Base-by-base conservation (phyloP, 2,888 invertebrate genomes). In the Scaptomyza flava region DNA sequence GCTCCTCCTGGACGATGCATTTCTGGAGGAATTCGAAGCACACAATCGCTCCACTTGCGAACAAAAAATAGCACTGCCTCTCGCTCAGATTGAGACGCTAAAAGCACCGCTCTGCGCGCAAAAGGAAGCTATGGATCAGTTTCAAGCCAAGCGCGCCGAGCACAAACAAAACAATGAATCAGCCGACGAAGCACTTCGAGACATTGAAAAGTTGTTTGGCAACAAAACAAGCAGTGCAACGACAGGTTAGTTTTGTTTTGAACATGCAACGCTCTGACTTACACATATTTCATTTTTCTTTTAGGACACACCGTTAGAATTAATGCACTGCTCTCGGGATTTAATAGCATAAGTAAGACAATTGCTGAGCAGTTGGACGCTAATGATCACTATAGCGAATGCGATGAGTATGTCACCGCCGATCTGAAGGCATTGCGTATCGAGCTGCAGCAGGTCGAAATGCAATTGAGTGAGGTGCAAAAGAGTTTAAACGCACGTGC, bases 111-210 rank as follows among this genome's bases (percentile, higher is more conserved):
- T 89, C 1, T 50, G 36, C 3, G 63, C 57, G 1, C 72, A 91
- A 0, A 89, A 89, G 31, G 80, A 87, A 2, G 69, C 68, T 2
- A 87, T 91, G 47, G 90, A 91, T 33, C 72, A 69, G 6, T 91
- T 91, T 52, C 84, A 89, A 34, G 71, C 71, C 3, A 87, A 88
- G 47, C 84, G 89, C 46, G 38, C 75, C 3, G 79, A 81, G 20
- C 72, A 82, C 8, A 88, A 86, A 30, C 86, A 80, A 23, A 84
- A 87, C 48, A 86, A 86, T 30, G 85, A 88, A n/a, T 68, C 74
- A 2, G 76, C 90, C 3, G 77, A 83, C 2, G 63, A 64, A 4
- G 79, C 90, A 2, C 59, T 90, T 11, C 63, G 72, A 4, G 79
- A 71, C 4, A 63, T 78, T 2, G 72, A 70, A 27, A 53, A 60